These are phyloP conservation scores for Chelon auratus DNA, from an alignment of 2,797 vertebrate species.

Conservation along the genomic window DNA sequence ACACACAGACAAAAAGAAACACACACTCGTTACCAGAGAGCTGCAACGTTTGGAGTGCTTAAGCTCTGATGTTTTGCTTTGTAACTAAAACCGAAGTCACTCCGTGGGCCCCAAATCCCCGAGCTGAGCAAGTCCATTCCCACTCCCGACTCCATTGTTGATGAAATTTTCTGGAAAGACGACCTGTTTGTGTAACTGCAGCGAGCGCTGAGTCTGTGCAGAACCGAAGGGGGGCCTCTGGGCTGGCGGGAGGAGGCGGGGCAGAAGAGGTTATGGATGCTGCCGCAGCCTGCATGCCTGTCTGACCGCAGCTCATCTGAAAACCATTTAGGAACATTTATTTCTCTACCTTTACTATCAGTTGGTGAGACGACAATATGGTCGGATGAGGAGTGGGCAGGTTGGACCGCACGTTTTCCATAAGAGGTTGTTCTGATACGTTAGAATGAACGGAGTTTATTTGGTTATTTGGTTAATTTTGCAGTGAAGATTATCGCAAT, in stretches of 20 bases:
- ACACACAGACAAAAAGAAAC: slow-evolving; percentile 37
- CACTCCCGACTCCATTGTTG: slow-evolving; percentile 68
- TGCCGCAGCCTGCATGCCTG: slow-evolving; percentile 28
- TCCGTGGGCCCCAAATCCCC: slow-evolving; percentile 73
- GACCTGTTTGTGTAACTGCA: slow-evolving; percentile 80
- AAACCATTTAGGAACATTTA: slow-evolving; percentile 62
- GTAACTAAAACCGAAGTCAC: slow-evolving; percentile 78
- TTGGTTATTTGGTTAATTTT: no score
- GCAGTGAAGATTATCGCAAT: no score
- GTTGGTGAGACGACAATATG: slow-evolving; percentile 21
- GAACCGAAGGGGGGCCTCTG: slow-evolving; percentile 59
- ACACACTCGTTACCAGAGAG: slow-evolving; percentile 38
- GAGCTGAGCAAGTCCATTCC: slow-evolving; percentile 66
- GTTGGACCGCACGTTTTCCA: not conserved
- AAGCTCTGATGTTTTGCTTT: slow-evolving; percentile 76
- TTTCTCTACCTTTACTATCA: slow-evolving; percentile 60
- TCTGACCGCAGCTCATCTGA: slow-evolving; percentile 57
- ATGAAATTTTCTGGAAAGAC: slow-evolving; percentile 76
- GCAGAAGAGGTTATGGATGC: slow-evolving; percentile 37
- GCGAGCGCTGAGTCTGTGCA: slow-evolving; percentile 68
- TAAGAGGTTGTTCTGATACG: not conserved
- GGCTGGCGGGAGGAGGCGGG: slow-evolving; percentile 9
- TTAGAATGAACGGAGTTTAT: no score
- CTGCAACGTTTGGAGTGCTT: slow-evolving; percentile 57
- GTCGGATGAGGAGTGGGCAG: slow-evolving; percentile 3